phyloP scores from a whole-genome alignment of 2,797 vertebrate species.

The Danio kyathit region DNA sequence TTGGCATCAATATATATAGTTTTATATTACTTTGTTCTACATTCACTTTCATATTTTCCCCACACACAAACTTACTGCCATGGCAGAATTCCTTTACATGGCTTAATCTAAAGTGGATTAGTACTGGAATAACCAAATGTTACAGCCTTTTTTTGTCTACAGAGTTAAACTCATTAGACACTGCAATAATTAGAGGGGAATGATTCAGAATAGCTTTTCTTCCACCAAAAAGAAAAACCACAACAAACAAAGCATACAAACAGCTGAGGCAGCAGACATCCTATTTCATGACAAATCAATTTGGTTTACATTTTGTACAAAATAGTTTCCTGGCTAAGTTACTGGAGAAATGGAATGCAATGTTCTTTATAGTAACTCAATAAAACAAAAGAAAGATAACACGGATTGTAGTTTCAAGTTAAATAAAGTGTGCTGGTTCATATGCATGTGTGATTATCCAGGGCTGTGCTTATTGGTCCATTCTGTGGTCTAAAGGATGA shows the following conservation, averaged over 20 bases:
- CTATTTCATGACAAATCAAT: constrained; percentile 17
- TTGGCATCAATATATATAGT: background rate
- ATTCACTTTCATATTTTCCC: background rate
- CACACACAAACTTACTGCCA: background rate
- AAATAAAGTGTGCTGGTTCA: constrained; percentile 67
- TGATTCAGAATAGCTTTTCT: background rate
- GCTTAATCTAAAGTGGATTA: background rate
- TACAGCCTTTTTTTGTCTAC: background rate
- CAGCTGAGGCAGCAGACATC: constrained; percentile 14
- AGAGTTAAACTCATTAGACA: background rate
- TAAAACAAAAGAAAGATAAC: constrained; percentile 62
- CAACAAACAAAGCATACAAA: constrained; percentile 1
- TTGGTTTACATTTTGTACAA: constrained; percentile 42
- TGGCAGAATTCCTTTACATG: background rate
- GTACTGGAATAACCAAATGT: background rate
- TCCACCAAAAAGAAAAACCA: background rate
- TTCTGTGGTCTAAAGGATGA: constrained; percentile 39
- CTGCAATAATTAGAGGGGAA: background rate
- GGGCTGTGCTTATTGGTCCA: constrained; percentile 50
- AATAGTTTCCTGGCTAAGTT: constrained; percentile 6
- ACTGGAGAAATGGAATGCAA: constrained; percentile 20
- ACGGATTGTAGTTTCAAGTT: constrained; percentile 52
- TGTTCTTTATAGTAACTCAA: constrained; percentile 60
- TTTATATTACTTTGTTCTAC: constrained; percentile 3
- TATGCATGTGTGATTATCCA: constrained; percentile 8